These are phyloP conservation scores for Drosophila sulfurigaster DNA, from an alignment of 1,140 invertebrate species.

Conservation along the genomic window DNA sequence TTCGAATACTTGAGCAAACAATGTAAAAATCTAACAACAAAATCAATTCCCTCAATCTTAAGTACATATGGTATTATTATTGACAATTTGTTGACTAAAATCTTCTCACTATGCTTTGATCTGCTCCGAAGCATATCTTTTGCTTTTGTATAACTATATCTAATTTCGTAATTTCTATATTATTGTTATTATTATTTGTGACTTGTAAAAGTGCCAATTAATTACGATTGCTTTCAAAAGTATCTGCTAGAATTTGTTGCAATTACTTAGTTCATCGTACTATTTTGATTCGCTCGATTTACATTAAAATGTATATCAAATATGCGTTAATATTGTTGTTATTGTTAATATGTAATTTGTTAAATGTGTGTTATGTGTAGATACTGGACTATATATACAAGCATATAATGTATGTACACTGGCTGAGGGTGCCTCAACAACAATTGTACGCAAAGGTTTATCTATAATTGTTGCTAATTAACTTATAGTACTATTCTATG, in stretches of 20 bases:
- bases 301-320: conserved; percentile 41
- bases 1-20: conserved; percentile 49
- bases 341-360: conserved; percentile 9
- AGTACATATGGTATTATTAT: conserved; percentile 25
- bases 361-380: background rate
- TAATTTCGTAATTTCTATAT: conserved; percentile 6
- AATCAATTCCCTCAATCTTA: conserved; percentile 39
- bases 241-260: conserved; percentile 20
- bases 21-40: conserved; percentile 18
- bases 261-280: conserved; percentile 37
- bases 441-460: conserved; percentile 37
- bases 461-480: conserved; percentile 50
- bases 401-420: conserved; percentile 50
- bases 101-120: background rate
- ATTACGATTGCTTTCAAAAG: conserved; percentile 18
- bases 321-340: conserved; percentile 10
- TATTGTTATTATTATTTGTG: background rate
- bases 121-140: background rate
- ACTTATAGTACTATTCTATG: conserved; percentile 32
- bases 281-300: conserved; percentile 53
- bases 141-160: background rate
- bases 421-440: conserved; percentile 55
- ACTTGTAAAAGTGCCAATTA: conserved; percentile 14
- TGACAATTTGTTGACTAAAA: conserved; percentile 11
- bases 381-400: conserved; percentile 44